Base-by-base conservation (phyloP, 2,113 vertebrate genomes). In the Atractosteus spatula region DNA sequence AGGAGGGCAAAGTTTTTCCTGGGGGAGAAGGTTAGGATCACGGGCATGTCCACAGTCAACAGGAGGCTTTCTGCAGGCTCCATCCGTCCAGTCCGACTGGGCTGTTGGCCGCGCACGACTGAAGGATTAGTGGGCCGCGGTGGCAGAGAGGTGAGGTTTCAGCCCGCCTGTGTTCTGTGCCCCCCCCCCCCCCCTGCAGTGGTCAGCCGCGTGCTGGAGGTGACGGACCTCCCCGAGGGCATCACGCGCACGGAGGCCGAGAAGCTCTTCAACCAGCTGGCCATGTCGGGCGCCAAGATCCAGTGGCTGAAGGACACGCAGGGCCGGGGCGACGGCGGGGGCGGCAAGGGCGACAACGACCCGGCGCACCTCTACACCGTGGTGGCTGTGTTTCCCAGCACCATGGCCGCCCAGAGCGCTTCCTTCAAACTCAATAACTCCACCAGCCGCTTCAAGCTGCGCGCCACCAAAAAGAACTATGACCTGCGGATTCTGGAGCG, bases 341-440 rank as follows among this genome's bases (percentile, higher is more conserved):
- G 89, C 71, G 88, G 88, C 76, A 80, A 80, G 81, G 68, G 71
- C 41, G 95, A 94, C 45, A 84, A 87, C 69, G 96, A 99, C 91
- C 95, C 96, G 0, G 96, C 97, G 78, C 94, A 97, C 89, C 94
- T 97, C 83, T 99, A 99, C 90, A 98, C 96, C 65, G 95, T 99
- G 8, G 96, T 99, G 92, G 97, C 97, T 71, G 95, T 99, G 86
- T 98, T 99, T 80, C 97, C 97, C 87, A 97, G 92, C 91, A 95
- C 95, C 3, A 90, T 95, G 93, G 96, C 96, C 5, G 96, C 96
- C 77, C 97, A 99, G 63, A 98, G 95, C 68, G 97, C 97, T 89
- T 98, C 97, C 88, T 94, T 98, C 77, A 97, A 96, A 89, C 96
- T 97, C 84, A 99, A 99, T 92, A 97, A 96, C 93, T 95, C 94